Percentiles rank a stretch among this genome's conserved stretches.
Evolutionary conservation across 2,797 vertebrate genomes (phyloP).

Genomic region (Fratercula arctica): DNA sequence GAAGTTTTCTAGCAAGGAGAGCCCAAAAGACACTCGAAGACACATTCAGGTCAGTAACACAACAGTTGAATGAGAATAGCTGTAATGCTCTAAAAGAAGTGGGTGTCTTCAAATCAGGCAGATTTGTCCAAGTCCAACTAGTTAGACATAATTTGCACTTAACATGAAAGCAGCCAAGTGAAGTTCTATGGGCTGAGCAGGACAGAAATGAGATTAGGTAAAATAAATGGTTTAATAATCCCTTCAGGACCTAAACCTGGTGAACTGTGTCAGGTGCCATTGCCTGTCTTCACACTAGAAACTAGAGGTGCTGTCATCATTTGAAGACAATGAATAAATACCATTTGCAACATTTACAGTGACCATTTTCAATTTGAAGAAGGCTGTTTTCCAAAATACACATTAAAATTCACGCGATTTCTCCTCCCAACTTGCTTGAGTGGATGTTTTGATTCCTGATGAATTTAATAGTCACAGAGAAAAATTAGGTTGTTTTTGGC

Average conservation of each 20-base stretch:
- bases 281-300: not conserved
- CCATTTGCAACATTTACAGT: not conserved
- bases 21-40: not conserved
- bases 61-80: not conserved
- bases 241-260: not conserved
- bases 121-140: not conserved
- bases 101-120: rapidly evolving
- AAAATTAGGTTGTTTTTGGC: rapidly evolving
- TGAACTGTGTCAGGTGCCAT: not conserved
- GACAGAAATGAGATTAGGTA: not conserved
- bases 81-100: not conserved
- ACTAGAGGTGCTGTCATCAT: not conserved
- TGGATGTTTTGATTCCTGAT: not conserved
- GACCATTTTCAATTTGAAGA: rapidly evolving
- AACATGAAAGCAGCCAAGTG: not conserved
- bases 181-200: not conserved
- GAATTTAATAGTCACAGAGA: not conserved
- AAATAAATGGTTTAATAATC: not conserved
- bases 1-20: not conserved
- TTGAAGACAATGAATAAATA: not conserved
- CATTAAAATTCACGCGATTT: not conserved
- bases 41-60: rapidly evolving
- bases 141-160: not conserved
- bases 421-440: not conserved
- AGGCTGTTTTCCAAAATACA: rapidly evolving